Conservation (phyloP, 2,888 invertebrate genomes). For the Orthonevra nobilis region DNA sequence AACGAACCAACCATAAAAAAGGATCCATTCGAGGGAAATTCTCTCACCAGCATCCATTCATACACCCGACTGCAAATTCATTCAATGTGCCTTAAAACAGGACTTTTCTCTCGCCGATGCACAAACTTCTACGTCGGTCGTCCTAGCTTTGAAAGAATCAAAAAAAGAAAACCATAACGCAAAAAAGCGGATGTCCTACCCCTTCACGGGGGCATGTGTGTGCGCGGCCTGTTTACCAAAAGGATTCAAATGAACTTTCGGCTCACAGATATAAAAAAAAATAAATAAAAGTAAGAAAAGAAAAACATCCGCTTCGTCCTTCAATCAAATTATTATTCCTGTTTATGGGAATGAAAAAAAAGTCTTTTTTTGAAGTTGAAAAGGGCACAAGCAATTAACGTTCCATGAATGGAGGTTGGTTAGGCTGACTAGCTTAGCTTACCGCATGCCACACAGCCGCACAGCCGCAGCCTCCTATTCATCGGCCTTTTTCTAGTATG, state of each 20-base stretch:
- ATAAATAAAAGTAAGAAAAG: not conserved
- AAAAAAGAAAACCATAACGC: constrained; percentile 12
- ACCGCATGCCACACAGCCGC: no score
- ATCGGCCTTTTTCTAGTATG: not conserved
- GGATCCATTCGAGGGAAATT: not conserved
- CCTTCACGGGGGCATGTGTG: not conserved
- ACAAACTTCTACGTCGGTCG: constrained; percentile 9
- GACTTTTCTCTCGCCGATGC: not conserved
- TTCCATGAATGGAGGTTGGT: constrained; percentile 25
- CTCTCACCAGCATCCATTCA: no score
- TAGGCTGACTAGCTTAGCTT: constrained; percentile 5
- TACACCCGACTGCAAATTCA: not conserved
- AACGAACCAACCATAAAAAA: constrained; percentile 19
- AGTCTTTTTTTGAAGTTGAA: constrained; percentile 15
- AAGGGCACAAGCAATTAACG: constrained; percentile 55
- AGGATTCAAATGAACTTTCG: constrained; percentile 22
- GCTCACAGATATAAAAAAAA: not conserved
- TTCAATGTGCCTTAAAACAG: constrained; percentile 13
- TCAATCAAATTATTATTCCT: constrained; percentile 57
- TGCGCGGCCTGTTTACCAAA: constrained; percentile 18
- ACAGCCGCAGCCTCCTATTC: not conserved
- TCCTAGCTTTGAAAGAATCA: constrained; percentile 21
- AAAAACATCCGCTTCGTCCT: not conserved
- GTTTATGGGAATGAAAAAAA: constrained; percentile 25
- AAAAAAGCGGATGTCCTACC: constrained; percentile 24